Conservation (phyloP, 2,797 vertebrate genomes). For the Rhinoraja longicauda region DNA sequence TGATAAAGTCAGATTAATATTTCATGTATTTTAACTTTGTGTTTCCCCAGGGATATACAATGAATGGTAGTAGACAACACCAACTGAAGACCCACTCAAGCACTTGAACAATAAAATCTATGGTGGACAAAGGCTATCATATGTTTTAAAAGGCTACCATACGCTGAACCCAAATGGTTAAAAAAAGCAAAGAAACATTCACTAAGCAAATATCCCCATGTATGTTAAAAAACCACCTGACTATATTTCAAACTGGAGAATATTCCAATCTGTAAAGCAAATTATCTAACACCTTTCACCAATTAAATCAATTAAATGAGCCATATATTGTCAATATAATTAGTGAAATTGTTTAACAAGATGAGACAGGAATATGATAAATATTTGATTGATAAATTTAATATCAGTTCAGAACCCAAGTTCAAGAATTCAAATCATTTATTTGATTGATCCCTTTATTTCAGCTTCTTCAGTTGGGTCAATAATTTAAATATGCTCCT, state of each 20-base stretch:
- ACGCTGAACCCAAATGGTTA: neutral
- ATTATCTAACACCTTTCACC: neutral
- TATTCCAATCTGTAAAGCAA: neutral
- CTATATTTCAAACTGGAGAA: neutral
- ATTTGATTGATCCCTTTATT: neutral
- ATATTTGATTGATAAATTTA: neutral
- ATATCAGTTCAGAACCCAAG: neutral
- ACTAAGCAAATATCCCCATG: neutral
- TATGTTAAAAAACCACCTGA: neutral
- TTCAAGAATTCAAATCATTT: neutral
- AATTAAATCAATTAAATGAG: neutral
- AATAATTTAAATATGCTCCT: neutral
- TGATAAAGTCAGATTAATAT: neutral
- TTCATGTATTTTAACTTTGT: too few species aligned
- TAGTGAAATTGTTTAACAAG: neutral
- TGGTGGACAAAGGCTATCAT: neutral
- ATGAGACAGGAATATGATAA: neutral
- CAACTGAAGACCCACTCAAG: neutral
- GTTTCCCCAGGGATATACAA: neutral
- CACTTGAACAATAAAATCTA: neutral
- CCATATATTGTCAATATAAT: neutral
- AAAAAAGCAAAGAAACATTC: neutral
- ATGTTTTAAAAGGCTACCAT: too few species aligned
- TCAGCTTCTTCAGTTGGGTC: neutral
- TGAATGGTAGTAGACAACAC: too few species aligned